Percentiles rank a stretch among this genome's conserved stretches.
These are phyloP conservation scores for Caerostris darwini DNA, from an alignment of 1,140 invertebrate species.

Conservation along the genomic window DNA sequence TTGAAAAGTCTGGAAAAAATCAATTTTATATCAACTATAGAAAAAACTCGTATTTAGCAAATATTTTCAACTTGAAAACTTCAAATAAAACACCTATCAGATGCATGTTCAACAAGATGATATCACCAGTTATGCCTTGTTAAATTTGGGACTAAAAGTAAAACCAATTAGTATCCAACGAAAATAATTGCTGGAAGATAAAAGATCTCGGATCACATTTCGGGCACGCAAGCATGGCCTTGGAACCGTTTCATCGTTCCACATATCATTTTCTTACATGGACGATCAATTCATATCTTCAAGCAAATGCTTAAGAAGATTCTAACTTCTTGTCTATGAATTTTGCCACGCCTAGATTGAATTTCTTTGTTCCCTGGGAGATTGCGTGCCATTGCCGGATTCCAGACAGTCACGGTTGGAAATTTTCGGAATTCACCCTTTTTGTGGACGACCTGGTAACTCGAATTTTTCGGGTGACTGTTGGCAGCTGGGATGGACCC, in stretches of 20 bases:
- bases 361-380: slow-evolving; percentile 8
- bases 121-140: no score
- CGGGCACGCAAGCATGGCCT: slow-evolving; percentile 60
- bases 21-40: no score
- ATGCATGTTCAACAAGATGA: no score
- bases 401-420: slow-evolving; percentile 56
- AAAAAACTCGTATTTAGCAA: no score
- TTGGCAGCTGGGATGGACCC: neutral
- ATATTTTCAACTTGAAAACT: no score
- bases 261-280: slow-evolving; percentile 40
- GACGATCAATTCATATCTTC: slow-evolving; percentile 10
- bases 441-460: slow-evolving; percentile 62
- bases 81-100: no score
- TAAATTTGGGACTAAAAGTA: neutral
- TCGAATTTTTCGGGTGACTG: slow-evolving; percentile 53
- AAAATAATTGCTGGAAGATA: neutral
- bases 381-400: slow-evolving; percentile 67
- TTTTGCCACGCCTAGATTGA: neutral
- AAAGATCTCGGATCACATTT: slow-evolving; percentile 31
- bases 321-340: neutral
- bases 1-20: no score
- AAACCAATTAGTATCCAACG: neutral
- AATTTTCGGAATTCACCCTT: slow-evolving; percentile 57
- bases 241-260: slow-evolving; percentile 61
- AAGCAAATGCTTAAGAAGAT: neutral